A percentile compares a stretch with the other conserved stretches of the same genome.
Conservation (phyloP, 2,888 invertebrate genomes). For the Nomada ferruginata region DNA sequence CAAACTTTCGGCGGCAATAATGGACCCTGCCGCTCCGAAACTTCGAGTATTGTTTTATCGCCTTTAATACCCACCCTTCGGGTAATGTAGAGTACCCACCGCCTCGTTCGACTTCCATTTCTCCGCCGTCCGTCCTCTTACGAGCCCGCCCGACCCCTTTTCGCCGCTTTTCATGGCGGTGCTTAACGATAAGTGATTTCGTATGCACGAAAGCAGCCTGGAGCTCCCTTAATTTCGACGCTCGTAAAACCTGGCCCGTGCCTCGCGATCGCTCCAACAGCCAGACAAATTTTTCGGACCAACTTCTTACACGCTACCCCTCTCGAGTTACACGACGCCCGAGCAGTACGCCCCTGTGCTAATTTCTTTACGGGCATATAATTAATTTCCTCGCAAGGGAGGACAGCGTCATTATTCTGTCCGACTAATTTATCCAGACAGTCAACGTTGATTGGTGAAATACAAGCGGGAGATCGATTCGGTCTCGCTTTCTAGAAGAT, state of each 20-base stretch:
- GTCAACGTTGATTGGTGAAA: slow-evolving; percentile 35
- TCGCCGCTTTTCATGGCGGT: slow-evolving; percentile 41
- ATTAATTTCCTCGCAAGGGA: neutral
- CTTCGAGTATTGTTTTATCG: slow-evolving; percentile 73
- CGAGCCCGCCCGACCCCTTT: neutral
- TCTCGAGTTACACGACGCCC: neutral
- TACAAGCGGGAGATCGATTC: slow-evolving; percentile 2
- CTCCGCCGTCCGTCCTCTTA: neutral
- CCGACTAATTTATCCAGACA: slow-evolving; percentile 48
- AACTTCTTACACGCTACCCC: slow-evolving; percentile 3
- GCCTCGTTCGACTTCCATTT: slow-evolving; percentile 43
- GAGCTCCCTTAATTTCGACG: slow-evolving; percentile 67
- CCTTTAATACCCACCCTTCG: slow-evolving; percentile 60
- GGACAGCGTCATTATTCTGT: slow-evolving; percentile 36
- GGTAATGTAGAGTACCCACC: slow-evolving; percentile 45
- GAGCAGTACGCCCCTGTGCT: neutral
- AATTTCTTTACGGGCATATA: neutral
- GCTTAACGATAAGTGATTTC: slow-evolving; percentile 68
- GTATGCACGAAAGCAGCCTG: slow-evolving; percentile 65
- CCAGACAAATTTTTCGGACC: slow-evolving; percentile 27
- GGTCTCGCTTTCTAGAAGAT: neutral
- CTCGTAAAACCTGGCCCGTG: slow-evolving; percentile 64
- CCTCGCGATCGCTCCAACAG: slow-evolving; percentile 16
- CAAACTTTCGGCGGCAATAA: slow-evolving; percentile 72
- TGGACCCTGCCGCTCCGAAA: slow-evolving; percentile 65